A percentile compares a stretch with the other conserved stretches of the same genome.
Evolutionary conservation across 2,888 invertebrate genomes (phyloP).

Genomic region (Yponomeuta malinellus): DNA sequence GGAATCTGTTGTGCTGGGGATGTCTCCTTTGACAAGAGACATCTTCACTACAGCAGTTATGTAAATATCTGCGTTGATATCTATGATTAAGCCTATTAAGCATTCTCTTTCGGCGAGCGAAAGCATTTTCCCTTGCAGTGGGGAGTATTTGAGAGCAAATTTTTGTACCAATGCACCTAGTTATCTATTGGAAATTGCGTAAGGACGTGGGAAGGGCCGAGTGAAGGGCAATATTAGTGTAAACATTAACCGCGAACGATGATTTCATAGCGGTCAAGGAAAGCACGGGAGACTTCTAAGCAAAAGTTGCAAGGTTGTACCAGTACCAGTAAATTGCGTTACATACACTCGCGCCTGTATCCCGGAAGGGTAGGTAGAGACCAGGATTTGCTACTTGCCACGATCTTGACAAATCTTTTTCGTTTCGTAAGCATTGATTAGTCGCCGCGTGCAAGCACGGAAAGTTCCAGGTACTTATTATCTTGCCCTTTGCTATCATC

Average conservation of each 20-base stretch:
- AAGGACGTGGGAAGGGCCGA: conserved; percentile 47
- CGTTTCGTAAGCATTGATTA: too few species aligned
- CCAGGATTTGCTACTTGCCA: neutral
- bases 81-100: too few species aligned
- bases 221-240: conserved; percentile 47
- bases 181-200: conserved; percentile 31
- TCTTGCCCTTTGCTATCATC: too few species aligned
- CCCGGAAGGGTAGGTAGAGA: too few species aligned
- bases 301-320: neutral
- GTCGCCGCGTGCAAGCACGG: too few species aligned
- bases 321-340: neutral
- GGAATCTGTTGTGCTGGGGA: too few species aligned
- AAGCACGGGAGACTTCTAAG: conserved; percentile 26
- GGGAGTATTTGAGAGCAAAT: neutral
- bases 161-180: neutral
- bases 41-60: too few species aligned
- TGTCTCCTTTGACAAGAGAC: too few species aligned
- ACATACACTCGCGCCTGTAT: neutral
- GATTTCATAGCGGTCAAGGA: conserved; percentile 69
- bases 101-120: too few species aligned
- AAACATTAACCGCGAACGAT: conserved; percentile 44
- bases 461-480: too few species aligned
- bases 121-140: too few species aligned
- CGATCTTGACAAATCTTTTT: neutral
- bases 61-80: too few species aligned